phyloP scores from a whole-genome alignment of 2,888 invertebrate genomes.

The Diadegma fenestrale region DNA sequence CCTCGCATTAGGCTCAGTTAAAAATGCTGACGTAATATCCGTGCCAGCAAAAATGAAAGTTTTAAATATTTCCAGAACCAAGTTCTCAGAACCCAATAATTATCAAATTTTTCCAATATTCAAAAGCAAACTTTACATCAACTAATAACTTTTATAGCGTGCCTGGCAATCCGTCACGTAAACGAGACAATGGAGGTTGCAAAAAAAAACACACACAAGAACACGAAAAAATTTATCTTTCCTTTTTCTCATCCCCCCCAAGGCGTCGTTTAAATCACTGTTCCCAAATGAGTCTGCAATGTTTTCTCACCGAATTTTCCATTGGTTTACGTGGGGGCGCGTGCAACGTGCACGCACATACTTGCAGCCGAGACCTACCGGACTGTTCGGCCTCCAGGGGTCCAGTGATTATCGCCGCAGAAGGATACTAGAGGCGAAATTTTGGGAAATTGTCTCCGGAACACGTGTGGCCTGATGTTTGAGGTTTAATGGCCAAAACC shows the following conservation, averaged over 20 bases:
- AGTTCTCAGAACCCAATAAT: background rate
- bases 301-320: constrained; percentile 18
- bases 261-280: constrained; percentile 45
- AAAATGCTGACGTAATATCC: background rate
- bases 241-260: constrained; percentile 30
- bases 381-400: constrained; percentile 6
- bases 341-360: background rate
- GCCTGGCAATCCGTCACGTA: no score
- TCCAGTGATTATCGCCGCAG: constrained; percentile 42
- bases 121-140: background rate
- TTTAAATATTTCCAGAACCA: background rate
- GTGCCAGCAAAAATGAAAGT: background rate
- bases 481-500: constrained; percentile 64
- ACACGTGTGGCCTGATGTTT: constrained; percentile 65
- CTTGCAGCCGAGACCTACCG: constrained; percentile 19
- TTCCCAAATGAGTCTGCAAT: constrained; percentile 32
- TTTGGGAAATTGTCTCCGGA: constrained; percentile 77
- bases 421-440: constrained; percentile 65
- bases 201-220: no score
- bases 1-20: background rate
- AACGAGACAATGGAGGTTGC: background rate
- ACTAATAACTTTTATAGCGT: background rate
- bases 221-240: constrained; percentile 39
- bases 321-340: background rate
- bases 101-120: background rate